phyloP scores from a whole-genome alignment of 2,797 vertebrate genomes.

The Gymnodraco acuticeps region DNA sequence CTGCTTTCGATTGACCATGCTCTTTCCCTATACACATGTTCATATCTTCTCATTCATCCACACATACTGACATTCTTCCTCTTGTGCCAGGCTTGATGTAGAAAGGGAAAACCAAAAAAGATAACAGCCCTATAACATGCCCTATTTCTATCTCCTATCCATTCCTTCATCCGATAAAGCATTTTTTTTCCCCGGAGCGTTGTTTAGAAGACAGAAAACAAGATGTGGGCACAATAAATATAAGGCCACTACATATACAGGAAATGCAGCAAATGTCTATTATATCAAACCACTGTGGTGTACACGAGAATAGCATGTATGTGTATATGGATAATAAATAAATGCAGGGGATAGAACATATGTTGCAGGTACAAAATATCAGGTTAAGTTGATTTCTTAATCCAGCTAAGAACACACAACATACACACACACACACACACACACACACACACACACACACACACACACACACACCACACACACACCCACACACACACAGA shows the following conservation, averaged over 20 bases:
- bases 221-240: conserved; percentile 79
- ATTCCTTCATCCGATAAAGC: conserved; percentile 24
- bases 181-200: conserved; percentile 34
- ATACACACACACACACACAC: conserved; percentile 16
- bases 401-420: conserved; percentile 3
- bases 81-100: conserved; percentile 48
- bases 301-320: neutral
- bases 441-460: conserved; percentile 14
- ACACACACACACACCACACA: conserved; percentile 7
- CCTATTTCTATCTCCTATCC: conserved; percentile 8
- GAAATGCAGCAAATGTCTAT: conserved; percentile 15
- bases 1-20: conserved; percentile 81
- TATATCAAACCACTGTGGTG: neutral
- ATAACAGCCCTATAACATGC: neutral
- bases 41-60: conserved; percentile 24
- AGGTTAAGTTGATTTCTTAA: conserved; percentile 33
- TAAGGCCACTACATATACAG: conserved; percentile 20
- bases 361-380: conserved; percentile 4
- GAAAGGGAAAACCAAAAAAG: conserved; percentile 71
- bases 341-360: conserved; percentile 24
- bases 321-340: conserved; percentile 25
- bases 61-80: conserved; percentile 48
- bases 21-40: conserved; percentile 44
- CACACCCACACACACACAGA: conserved; percentile 1
- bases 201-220: conserved; percentile 70